Percentiles rank a stretch among this genome's conserved stretches.
These are phyloP conservation scores for Polyommatus icarus DNA, from an alignment of 2,888 invertebrate species.

Conservation along the genomic window DNA sequence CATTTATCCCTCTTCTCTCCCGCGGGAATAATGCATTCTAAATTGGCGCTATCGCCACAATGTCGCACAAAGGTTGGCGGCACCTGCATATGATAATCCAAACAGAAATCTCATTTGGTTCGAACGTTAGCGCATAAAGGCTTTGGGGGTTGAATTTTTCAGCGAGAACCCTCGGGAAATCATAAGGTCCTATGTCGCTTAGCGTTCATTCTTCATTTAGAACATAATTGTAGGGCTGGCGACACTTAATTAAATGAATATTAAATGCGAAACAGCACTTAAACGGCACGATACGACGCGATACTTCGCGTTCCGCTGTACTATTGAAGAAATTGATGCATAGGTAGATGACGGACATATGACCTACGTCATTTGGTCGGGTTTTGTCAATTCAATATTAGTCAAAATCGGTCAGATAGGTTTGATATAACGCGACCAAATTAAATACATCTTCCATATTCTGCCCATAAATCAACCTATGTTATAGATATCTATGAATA, in stretches of 20 bases:
- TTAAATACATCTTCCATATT: too few relatives aligned
- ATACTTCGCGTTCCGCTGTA: too few relatives aligned
- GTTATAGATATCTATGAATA: too few relatives aligned
- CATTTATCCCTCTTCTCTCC: not conserved
- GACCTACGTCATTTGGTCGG: too few relatives aligned
- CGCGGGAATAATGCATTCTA: not conserved
- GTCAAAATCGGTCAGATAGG: too few relatives aligned
- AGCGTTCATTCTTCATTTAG: not conserved
- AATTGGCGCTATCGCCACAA: slow-evolving; percentile 5
- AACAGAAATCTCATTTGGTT: slow-evolving; percentile 29
- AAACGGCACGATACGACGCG: too few relatives aligned
- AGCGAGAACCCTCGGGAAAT: slow-evolving; percentile 30
- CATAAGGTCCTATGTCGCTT: slow-evolving; percentile 25
- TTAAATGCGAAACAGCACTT: not conserved
- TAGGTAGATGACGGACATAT: too few relatives aligned
- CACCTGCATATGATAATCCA: slow-evolving; percentile 20
- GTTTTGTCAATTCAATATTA: too few relatives aligned
- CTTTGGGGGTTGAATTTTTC: slow-evolving; percentile 30
- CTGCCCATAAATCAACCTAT: too few relatives aligned
- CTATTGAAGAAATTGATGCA: too few relatives aligned
- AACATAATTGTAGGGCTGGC: slow-evolving; percentile 16
- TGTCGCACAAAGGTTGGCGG: slow-evolving; percentile 1
- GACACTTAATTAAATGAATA: not conserved
- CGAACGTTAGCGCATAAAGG: slow-evolving; percentile 28
- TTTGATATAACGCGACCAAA: too few relatives aligned